A percentile compares a stretch with the other conserved stretches of the same genome.
These are phyloP conservation scores for Phaonia tiefii DNA, from an alignment of 2,888 invertebrate species.

Conservation along the genomic window DNA sequence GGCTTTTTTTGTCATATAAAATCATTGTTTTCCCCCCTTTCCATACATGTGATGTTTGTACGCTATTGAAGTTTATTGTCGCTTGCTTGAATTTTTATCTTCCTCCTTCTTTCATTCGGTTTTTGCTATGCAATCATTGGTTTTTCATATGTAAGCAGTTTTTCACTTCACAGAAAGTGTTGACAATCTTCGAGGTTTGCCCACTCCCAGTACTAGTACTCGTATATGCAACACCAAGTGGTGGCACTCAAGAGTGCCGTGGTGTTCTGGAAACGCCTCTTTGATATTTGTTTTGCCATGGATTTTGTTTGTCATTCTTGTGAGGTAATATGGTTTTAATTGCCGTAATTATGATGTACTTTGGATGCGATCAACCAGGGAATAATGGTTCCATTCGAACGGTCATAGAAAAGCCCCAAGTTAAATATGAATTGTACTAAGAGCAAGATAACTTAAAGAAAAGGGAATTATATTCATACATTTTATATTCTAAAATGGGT, in stretches of 20 bases:
- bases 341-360: conserved; percentile 61
- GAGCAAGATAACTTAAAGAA: no score
- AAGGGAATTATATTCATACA: no score
- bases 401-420: no score
- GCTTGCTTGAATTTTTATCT: conserved; percentile 19
- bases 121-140: conserved; percentile 52
- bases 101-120: neutral
- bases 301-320: conserved; percentile 11
- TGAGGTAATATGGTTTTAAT: conserved; percentile 64
- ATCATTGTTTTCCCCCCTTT: conserved; percentile 48
- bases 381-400: neutral
- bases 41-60: neutral
- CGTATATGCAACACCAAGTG: no score
- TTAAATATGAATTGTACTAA: no score
- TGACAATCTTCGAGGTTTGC: conserved; percentile 47
- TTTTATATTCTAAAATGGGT: no score
- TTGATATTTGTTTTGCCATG: conserved; percentile 20
- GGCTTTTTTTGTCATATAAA: conserved; percentile 61
- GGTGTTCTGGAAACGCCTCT: conserved; percentile 60
- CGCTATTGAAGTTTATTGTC: conserved; percentile 61
- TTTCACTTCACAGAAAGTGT: conserved; percentile 48
- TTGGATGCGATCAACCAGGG: conserved; percentile 47
- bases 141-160: conserved; percentile 44
- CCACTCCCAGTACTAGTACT: no score
- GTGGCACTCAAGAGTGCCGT: conserved; percentile 34